phyloP scores from a whole-genome alignment of 92 coral and sea anemone genomes.

The Montipora capitata region DNA sequence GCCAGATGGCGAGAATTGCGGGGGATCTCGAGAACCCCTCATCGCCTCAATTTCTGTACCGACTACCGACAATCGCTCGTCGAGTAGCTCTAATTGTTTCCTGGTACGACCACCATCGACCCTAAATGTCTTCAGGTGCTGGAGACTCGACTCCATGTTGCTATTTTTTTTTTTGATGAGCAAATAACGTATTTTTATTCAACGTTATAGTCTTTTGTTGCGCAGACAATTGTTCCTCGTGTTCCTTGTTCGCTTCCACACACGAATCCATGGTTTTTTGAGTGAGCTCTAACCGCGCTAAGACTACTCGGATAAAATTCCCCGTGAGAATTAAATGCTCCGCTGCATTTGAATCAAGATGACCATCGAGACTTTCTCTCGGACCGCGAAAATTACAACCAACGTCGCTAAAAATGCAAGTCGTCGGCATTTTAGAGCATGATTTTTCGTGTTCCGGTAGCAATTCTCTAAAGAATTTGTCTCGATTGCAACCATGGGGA shows the following conservation, averaged over 20 bases:
- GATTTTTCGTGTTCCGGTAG: slow-evolving; percentile 69
- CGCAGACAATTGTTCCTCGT: slow-evolving; percentile 37
- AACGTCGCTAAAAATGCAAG: too few species aligned
- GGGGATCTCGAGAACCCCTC: too few species aligned
- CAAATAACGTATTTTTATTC: slow-evolving; percentile 68
- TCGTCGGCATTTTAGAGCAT: slow-evolving; percentile 72
- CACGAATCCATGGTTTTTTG: slow-evolving; percentile 22
- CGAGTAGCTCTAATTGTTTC: neutral
- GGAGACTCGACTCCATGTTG: slow-evolving; percentile 69
- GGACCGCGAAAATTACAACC: too few species aligned
- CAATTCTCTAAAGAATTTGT: slow-evolving; percentile 61
- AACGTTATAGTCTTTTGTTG: slow-evolving; percentile 72
- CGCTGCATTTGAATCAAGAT: slow-evolving; percentile 33
- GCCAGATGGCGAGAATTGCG: slow-evolving; percentile 55
- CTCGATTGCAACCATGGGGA: slow-evolving; percentile 76
- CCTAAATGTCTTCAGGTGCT: neutral
- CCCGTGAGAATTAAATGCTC: slow-evolving; percentile 76
- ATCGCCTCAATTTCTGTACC: too few species aligned
- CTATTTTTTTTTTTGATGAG: slow-evolving; percentile 78
- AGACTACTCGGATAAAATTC: slow-evolving; percentile 29
- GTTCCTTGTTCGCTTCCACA: slow-evolving; percentile 25
- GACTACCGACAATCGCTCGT: slow-evolving; percentile 14
- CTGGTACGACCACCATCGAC: too few species aligned
- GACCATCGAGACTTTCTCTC: too few species aligned
- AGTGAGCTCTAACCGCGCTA: neutral